Evolutionary conservation across 2,113 vertebrate species (phyloP).

Genomic region (Dicrurus megarhynchus): DNA sequence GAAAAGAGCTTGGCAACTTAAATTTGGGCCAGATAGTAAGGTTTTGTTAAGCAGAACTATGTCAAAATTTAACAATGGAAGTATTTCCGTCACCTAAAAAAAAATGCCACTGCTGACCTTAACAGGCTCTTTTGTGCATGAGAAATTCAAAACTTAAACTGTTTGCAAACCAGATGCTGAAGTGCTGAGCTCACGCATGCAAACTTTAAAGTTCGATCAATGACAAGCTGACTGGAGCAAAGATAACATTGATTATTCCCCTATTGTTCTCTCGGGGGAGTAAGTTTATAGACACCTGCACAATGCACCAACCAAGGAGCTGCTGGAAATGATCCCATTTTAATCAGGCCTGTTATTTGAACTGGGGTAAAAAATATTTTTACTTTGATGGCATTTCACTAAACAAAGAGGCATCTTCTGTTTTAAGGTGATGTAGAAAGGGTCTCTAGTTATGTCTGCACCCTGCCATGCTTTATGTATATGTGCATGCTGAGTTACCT

Average conservation of each 20-base stretch:
- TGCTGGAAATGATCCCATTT: neutral
- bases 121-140: neutral
- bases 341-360: neutral
- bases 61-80: constrained; percentile 24
- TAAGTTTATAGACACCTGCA: neutral
- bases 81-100: constrained; percentile 1
- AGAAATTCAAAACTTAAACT: constrained; percentile 33
- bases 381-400: neutral
- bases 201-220: neutral
- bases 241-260: constrained; percentile 11
- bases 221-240: constrained; percentile 2
- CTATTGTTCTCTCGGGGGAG: neutral
- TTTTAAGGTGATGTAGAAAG: neutral
- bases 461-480: neutral
- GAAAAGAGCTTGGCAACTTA: neutral
- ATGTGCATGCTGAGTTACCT: neutral
- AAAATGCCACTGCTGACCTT: neutral
- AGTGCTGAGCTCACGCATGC: constrained; percentile 20
- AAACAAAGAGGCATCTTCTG: neutral
- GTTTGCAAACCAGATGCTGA: constrained; percentile 19
- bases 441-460: neutral
- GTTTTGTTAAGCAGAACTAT: neutral
- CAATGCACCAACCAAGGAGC: neutral
- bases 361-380: neutral
- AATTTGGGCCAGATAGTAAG: neutral